phyloP scores from a whole-genome alignment of 2,797 vertebrate genomes.

The Phrynocephalus forsythii region DNA sequence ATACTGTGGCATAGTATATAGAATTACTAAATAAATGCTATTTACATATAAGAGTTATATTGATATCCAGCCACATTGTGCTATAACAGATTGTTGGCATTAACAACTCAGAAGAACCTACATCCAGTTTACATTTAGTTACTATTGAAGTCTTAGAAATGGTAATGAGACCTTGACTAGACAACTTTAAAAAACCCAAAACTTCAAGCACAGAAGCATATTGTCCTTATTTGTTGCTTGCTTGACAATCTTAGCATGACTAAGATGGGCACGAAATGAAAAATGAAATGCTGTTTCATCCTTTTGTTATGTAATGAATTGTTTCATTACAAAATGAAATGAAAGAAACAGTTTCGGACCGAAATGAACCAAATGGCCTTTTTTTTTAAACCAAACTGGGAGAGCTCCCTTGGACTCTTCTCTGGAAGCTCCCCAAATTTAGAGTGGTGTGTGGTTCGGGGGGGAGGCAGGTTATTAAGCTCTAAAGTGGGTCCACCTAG shows the following conservation, averaged over 20 bases:
- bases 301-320: no score
- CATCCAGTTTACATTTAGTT: background rate
- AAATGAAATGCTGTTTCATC: no score
- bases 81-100: background rate
- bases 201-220: background rate
- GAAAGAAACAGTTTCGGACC: no score
- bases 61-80: background rate
- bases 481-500: no score
- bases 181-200: background rate
- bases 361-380: no score
- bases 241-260: background rate
- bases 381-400: no score
- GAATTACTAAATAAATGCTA: background rate
- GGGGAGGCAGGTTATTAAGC: no score
- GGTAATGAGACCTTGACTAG: background rate
- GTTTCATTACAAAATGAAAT: no score
- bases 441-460: no score
- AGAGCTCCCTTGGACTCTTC: no score
- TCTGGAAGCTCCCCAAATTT: no score
- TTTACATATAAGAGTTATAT: background rate
- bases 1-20: background rate
- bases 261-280: no score
- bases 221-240: background rate
- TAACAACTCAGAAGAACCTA: background rate
- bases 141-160: background rate